Percentiles rank a stretch among this genome's conserved stretches.
These are phyloP conservation scores for Falcaria lacertinaria DNA, from an alignment of 2,888 invertebrate genomes.

Conservation along the genomic window DNA sequence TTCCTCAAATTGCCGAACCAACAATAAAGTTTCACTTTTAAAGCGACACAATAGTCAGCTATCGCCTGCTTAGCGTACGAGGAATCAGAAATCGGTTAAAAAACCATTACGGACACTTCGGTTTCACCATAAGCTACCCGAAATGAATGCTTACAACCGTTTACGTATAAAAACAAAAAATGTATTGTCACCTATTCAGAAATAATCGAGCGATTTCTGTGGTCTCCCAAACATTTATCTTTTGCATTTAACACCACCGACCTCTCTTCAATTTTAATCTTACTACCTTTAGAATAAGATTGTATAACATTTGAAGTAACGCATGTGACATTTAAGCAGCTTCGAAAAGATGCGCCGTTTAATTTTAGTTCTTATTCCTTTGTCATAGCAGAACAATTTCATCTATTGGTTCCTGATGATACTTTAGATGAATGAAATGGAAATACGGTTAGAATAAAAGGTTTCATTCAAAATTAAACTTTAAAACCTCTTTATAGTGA, in stretches of 20 bases:
- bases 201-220: conserved; percentile 66
- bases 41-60: not conserved
- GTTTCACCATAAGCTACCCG: conserved; percentile 71
- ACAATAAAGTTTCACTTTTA: conserved; percentile 1
- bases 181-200: conserved; percentile 72
- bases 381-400: conserved; percentile 37
- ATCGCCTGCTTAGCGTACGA: conserved; percentile 8
- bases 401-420: conserved; percentile 31
- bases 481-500: conserved; percentile 16
- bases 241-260: not conserved
- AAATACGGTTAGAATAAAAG: conserved; percentile 2
- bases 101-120: conserved; percentile 51
- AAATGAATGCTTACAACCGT: conserved; percentile 49
- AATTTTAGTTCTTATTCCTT: conserved; percentile 42
- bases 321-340: conserved; percentile 1
- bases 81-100: conserved; percentile 65
- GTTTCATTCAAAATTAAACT: conserved; percentile 17
- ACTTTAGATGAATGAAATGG: conserved; percentile 19
- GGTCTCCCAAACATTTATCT: conserved; percentile 25
- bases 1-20: not conserved
- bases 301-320: not conserved
- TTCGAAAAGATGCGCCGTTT: conserved; percentile 19
- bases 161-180: conserved; percentile 51
- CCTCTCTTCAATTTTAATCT: conserved; percentile 10
- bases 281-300: conserved; percentile 15